Percentiles rank a stretch among this genome's conserved stretches.
Conservation (phyloP, 1,140 invertebrate genomes). For the Steinernema feltiae region DNA sequence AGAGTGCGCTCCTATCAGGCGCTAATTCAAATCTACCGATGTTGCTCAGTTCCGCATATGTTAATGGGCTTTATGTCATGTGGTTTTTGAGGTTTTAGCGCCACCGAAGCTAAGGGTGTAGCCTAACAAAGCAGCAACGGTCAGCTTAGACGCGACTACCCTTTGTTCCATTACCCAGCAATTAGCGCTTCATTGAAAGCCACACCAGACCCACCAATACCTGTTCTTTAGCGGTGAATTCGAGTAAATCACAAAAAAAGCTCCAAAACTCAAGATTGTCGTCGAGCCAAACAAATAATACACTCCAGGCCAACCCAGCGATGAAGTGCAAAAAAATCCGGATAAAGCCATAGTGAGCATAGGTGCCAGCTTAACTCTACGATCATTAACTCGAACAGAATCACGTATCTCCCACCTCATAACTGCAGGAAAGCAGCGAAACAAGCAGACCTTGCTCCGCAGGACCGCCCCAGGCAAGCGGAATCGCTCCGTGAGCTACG, state of each 20-base stretch:
- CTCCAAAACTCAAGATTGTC: background rate
- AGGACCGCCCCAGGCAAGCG: background rate
- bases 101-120: too few species aligned
- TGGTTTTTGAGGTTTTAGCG: too few species aligned
- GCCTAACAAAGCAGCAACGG: too few species aligned
- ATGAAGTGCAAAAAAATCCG: background rate
- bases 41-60: too few species aligned
- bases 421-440: background rate
- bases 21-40: too few species aligned
- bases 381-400: background rate
- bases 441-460: background rate
- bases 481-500: background rate
- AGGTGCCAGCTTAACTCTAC: background rate
- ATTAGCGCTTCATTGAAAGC: background rate
- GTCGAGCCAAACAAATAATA: background rate
- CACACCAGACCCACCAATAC: background rate
- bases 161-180: too few species aligned
- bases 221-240: background rate
- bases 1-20: too few species aligned
- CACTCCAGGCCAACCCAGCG: background rate
- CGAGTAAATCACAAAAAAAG: background rate
- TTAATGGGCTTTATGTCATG: too few species aligned
- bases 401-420: background rate
- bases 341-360: background rate
- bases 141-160: too few species aligned